Base-by-base conservation (phyloP, 2,797 vertebrate species). In the Sebastolobus alascanus region DNA sequence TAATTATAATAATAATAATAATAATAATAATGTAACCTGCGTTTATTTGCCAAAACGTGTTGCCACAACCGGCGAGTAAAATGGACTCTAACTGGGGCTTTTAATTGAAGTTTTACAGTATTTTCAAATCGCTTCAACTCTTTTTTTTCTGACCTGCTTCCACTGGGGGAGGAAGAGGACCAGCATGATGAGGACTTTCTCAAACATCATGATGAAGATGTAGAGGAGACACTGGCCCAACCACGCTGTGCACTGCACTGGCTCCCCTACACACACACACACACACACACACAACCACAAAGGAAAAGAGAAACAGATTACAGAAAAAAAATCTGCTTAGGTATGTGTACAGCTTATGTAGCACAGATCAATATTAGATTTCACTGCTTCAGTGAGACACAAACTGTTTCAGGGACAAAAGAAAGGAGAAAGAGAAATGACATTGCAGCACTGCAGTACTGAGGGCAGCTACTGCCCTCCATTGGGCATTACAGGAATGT, bases 181-280 rank as follows among this genome's bases (percentile, higher is more conserved):
- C 83, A 99, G 93, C 94, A 99, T 97, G 94, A 99, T 98, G 27
- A 99, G 90, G 25, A 97, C 95, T 94, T 99, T 99, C 95, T 99
- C 99, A 93, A 99, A 98, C 87, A 97, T 96, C 98, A 99, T 97
- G 87, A 99, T 99, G 91, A 99, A 90, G 86, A 99, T 98, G 94
- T 99, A 99, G 78, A 99, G 97, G 58, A 96, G 96, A 79, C 99
- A 99, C 20, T 99, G 99, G 46, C 98, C 98, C 54, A 96, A 92
- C 98, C 98, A 99, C 25, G 99, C 98, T 72, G 95, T 94, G 81
- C 97, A 99, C 90, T 98, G 97, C 82, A 98, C 89, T 12, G 98
- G 98, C 87, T 99, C 98, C 81, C 99, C 99, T 99, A 22, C 37
- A 66, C 50, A 71, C 27, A 58, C 31, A 60, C 14, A 55, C 27